Evolutionary conservation across 1,140 invertebrate genomes (phyloP), one percentile per base, ranked within the genome.

Genomic region (Chlorops oryzae): DNA sequence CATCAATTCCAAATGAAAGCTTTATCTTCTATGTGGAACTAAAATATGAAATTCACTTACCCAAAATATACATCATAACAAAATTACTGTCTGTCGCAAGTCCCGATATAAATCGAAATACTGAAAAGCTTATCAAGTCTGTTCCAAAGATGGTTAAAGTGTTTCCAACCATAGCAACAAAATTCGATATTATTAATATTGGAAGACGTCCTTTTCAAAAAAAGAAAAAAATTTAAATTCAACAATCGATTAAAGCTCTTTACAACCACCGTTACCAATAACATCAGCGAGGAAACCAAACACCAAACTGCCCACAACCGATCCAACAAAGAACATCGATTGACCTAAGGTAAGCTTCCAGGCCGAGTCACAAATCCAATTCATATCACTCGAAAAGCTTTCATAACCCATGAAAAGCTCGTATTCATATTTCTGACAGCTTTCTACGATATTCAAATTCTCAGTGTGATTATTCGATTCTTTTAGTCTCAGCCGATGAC

Each of bases 11-110:
- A 15, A 32, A 32, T 32, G 28, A 10, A n/a, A n/a, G n/a, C n/a
- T n/a, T n/a, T n/a, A n/a, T n/a, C n/a, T n/a, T n/a, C n/a, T n/a
- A n/a, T n/a, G n/a, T n/a, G n/a, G n/a, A n/a, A n/a, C n/a, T n/a
- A n/a, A n/a, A n/a, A 46, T 50, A 24, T 39, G 13, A 52, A 39
- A 41, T 41, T 2, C 24, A 50, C 45, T 51, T 59, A 77, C 77
- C 74, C 47, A 80, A 73, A 48, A 80, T 79, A 55, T 80, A 79
- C 74, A 79, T 79, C 75, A 79, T 77, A 22, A 78, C 73, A 54
- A 79, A 80, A 57, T 76, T 76, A 25, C 69, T 73, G 59, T 80
- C 77, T 15, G 78, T 77, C 5, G 78, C 76, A 37, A 75, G 54
- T 12, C 78, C 78, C 5, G 76, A 75, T 12, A 79, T 37, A 57